Base-by-base conservation (phyloP, 2,113 vertebrate species). In the Tachysurus fulvidraco region DNA sequence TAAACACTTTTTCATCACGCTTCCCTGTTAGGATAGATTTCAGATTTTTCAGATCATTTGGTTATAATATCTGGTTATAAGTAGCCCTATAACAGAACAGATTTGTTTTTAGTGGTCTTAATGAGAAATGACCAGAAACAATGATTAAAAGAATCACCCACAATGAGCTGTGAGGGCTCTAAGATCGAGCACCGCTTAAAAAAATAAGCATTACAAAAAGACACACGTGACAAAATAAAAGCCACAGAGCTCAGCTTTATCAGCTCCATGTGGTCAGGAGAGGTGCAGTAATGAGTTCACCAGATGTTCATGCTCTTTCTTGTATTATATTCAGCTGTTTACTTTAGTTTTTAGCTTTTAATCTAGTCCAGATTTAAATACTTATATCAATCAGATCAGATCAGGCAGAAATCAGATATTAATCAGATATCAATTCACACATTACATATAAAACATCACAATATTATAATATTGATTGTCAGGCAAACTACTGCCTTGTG, bases 251-350 rank as follows among this genome's bases (percentile, higher is more conserved):
- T 85, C 36, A 23, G 59, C 71, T 85, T 30, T 62, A 76, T 76
- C 57, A 62, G 16, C 76, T 54, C 28, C 46, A 41, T 54, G 52
- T 30, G 73, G 74, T 41, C 84, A 54, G 74, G 54, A 80, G 54
- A 85, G 74, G 74, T 79, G 74, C 59, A 41, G 19, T 79, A 79
- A 85, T 67, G 76, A 85, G n/a, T 67, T 65, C 74, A 36, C 46
- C 74, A 85, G 84, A 41, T 77, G n/a, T 85, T 79, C 73, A 54
- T 36, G 67, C 74, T 55, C 74, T 55, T 13, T 83, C 46, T 55
- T 69, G 81, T 36, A 23, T 86, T 17, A 23, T 65, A 44, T 69
- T 69, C 73, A 67, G 74, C 52, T 57, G 17, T 4, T 60, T 23
- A 28, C 16, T 60, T 0, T 60, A 80, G 44, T 13, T 80, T 17